Evolutionary conservation across 1,140 invertebrate genomes (phyloP), one percentile per base, ranked within the genome.

Genomic region (Zaprionus lachaisei): DNA sequence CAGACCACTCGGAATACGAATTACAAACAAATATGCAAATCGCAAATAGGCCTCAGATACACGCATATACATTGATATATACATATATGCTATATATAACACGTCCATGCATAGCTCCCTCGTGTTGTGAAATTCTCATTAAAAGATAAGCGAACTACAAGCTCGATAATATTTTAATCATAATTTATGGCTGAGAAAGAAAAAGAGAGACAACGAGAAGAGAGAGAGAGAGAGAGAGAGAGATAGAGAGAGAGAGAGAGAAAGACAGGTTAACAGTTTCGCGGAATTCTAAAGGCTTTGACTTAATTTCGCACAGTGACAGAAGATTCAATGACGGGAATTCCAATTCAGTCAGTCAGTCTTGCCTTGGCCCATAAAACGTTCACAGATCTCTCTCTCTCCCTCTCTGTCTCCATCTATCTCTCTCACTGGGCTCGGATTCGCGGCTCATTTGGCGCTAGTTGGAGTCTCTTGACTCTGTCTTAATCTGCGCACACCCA

Each of bases 121-220:
- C 11, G 37, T 65, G 31, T 74, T 55, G 68, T 64, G 62, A 61
- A 72, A 72, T 72, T 71, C 68, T 76, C 61, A 76, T 76, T 76
- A 72, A 72, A 65, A 72, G 73, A 76, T 76, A 76, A 76, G 73
- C 26, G 24, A 72, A 65, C 61, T 54, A 72, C 61, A 72, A 75
- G 72, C 60, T 57, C 54, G 67, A 76, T 76, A 71, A 64, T 76
- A 76, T 76, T 76, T 66, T 54, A 72, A 66, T 76, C 61, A 76
- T 72, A 76, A 76, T 72, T 76, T 76, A 76, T 72, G 28, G 61
- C n/a, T n/a, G 5, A 47, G 20, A 24, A 9, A 17, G 41, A 47
- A 17, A 47, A 15, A 44, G 41, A 7, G 41, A 44, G n/a, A 17
- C 6, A 47, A n/a, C 15, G 15, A 41, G 38, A 44, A 20, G 47